These are phyloP conservation scores for Drosophila maculinotata DNA, from an alignment of 2,888 invertebrate genomes.

Conservation along the genomic window DNA sequence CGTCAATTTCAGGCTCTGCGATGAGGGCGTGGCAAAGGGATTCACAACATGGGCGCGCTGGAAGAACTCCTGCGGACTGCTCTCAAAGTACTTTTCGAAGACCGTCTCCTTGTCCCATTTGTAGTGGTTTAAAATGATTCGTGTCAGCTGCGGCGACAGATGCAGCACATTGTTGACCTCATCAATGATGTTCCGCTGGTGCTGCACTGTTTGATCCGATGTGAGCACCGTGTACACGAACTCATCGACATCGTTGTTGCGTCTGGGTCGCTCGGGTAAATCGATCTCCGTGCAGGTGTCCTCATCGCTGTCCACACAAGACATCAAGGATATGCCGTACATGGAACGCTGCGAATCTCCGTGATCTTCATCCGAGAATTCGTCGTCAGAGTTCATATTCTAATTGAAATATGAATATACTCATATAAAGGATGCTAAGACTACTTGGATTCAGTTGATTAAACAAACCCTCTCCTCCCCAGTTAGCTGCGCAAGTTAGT, in stretches of 20 bases:
- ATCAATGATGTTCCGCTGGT: constrained; percentile 98
- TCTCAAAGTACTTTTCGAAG: constrained; percentile 98
- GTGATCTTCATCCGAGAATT: constrained; percentile 72
- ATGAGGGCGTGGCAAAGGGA: constrained; percentile 89
- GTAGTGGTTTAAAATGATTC: constrained; percentile 98
- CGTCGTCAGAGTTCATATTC: constrained; percentile 70
- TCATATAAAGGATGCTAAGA: constrained; percentile 25
- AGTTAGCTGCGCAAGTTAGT: not conserved
- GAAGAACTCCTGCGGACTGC: constrained; percentile 97
- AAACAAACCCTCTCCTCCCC: constrained; percentile 9
- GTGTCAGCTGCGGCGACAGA: constrained; percentile 94
- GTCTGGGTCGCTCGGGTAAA: constrained; percentile 89
- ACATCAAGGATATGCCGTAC: constrained; percentile 35
- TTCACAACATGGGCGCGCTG: constrained; percentile 97
- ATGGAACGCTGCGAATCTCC: constrained; percentile 68
- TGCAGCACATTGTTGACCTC: constrained; percentile 98
- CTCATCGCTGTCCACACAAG: constrained; percentile 90
- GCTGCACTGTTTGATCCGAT: constrained; percentile 97
- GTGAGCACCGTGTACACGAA: constrained; percentile 97
- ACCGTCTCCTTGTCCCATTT: constrained; percentile 99
- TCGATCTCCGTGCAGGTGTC: constrained; percentile 94
- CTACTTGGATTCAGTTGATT: constrained; percentile 37
- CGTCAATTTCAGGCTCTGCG: constrained; percentile 87
- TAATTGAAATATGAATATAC: constrained; percentile 41
- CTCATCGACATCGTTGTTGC: constrained; percentile 93